Evolutionary conservation across 2,797 vertebrate genomes (phyloP).

Genomic region (Paguma larvata): DNA sequence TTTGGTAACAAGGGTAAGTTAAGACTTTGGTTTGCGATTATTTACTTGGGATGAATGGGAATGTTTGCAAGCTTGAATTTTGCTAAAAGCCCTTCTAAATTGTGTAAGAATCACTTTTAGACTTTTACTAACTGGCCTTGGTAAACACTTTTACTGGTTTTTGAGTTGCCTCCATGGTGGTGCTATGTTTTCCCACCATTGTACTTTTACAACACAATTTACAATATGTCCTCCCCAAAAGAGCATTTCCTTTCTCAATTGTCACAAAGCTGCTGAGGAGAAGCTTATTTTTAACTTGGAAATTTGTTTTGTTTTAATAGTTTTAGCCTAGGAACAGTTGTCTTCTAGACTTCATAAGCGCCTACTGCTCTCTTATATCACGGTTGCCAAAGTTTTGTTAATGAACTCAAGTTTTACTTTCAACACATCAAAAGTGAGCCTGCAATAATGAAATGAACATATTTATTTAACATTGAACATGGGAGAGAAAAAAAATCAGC

Average conservation of each 20-base stretch:
- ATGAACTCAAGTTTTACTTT: conserved; percentile 30
- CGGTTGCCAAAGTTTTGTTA: conserved; percentile 75
- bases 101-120: conserved; percentile 64
- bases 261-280: conserved; percentile 86
- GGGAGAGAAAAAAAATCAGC: not conserved
- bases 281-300: conserved; percentile 90
- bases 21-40: conserved; percentile 77
- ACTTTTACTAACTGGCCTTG: conserved; percentile 69
- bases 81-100: conserved; percentile 79
- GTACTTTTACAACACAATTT: conserved; percentile 91
- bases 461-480: not conserved
- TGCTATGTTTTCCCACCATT: conserved; percentile 91
- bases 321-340: conserved; percentile 83
- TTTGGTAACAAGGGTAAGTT: conserved; percentile 77
- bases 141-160: conserved; percentile 81
- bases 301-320: conserved; percentile 86
- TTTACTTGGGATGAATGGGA: conserved; percentile 75
- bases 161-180: conserved; percentile 75
- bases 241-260: conserved; percentile 90
- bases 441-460: conserved; percentile 25
- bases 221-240: conserved; percentile 87
- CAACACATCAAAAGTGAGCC: not conserved
- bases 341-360: conserved; percentile 75
- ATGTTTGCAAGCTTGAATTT: conserved; percentile 80
- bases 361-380: conserved; percentile 54